Evolutionary conservation across 1,140 invertebrate genomes (phyloP).

Genomic region (Gryllus bimaculatus): DNA sequence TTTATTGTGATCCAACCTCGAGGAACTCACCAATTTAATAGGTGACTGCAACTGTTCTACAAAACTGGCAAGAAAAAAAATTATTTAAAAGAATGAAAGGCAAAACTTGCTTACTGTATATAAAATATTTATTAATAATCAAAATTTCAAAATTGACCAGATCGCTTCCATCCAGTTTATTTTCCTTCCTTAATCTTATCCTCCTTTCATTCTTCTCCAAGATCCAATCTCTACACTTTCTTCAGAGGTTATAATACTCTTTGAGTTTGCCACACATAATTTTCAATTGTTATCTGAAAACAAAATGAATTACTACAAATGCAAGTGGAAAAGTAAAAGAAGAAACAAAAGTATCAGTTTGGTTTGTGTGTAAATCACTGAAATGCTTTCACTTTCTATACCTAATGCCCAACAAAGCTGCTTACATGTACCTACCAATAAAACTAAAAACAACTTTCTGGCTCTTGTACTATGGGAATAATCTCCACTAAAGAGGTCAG

Average conservation of each 20-base stretch:
- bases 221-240: constrained; percentile 81
- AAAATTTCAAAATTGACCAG: constrained; percentile 35
- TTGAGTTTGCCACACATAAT: constrained; percentile 51
- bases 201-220: constrained; percentile 76
- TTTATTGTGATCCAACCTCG: too few relatives aligned
- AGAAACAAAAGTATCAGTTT: too few relatives aligned
- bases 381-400: constrained; percentile 23
- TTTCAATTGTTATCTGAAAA: constrained; percentile 52
- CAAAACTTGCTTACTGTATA: background rate
- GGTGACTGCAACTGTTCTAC: too few relatives aligned
- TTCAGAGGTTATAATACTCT: too few relatives aligned
- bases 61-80: background rate
- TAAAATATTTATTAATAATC: constrained; percentile 14
- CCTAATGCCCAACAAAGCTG: constrained; percentile 62
- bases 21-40: too few relatives aligned
- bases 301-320: background rate
- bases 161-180: constrained; percentile 74
- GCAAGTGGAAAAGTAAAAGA: background rate
- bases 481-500: constrained; percentile 96
- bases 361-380: constrained; percentile 16
- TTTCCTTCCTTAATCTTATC: constrained; percentile 79
- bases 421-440: constrained; percentile 78
- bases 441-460: constrained; percentile 86
- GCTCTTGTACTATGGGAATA: constrained; percentile 96
- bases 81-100: too few relatives aligned